Base-by-base conservation (phyloP, 2,113 vertebrate genomes). In the Empidonax alnorum region DNA sequence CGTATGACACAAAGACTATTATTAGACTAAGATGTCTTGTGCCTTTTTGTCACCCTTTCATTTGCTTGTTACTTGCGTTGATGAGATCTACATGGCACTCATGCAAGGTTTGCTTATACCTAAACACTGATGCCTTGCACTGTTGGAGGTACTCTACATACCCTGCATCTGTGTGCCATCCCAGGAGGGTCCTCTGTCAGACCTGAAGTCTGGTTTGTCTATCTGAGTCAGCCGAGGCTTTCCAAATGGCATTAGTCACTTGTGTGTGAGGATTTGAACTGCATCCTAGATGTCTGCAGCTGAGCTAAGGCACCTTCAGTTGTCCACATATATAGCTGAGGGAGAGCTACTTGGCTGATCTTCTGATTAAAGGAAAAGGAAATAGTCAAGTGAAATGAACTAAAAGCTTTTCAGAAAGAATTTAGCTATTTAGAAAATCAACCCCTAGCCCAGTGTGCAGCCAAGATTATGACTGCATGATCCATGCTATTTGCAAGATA, bases 301-400 rank as follows among this genome's bases (percentile, higher is more conserved):
- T 33, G 55, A n/a, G 55, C 55, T 56, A 56, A 56, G 31, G 49
- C 49, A 14, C 24, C 49, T 56, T 56, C 13, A 56, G 31, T 13
- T 56, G 53, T 56, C 12, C 19, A 21, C 17, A 24, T 39, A 14
- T 2, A 7, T 14, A 35, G 30, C 17, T 46, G 47, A 79, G 35
- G 16, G 17, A 84, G 33, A 42, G 52, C 24, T 50, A 49, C 6
- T 9, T 9, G 13, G 21, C 31, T 0, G 0, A 9, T 47, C 14
- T 61, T 39, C 27, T 58, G 39, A 68, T n/a, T 49, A 69, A 82
- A 39, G 21, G 10, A 85, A 59, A 55, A 73, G 17, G 16, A 91
- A 59, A 39, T n/a, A 35, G 31, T 25, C 41, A 58, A 53, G 5
- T 55, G 21, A 55, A 59, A 59, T 52, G 7, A 39, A 7, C 11